phyloP scores from a whole-genome alignment of 2,113 vertebrate species.

The Carassius auratus region DNA sequence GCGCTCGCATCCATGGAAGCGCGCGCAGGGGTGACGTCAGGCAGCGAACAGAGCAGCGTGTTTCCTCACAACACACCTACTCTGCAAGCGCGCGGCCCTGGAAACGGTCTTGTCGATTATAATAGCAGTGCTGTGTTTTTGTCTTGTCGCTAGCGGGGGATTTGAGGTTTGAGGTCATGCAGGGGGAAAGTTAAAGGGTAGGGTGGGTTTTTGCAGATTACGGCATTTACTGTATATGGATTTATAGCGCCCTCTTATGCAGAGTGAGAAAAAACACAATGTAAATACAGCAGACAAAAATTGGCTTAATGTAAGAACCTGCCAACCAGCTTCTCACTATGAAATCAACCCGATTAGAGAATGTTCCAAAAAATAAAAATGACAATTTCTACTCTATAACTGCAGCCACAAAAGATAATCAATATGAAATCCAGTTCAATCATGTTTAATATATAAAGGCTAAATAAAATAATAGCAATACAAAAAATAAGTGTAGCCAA shows the following conservation, averaged over 20 bases:
- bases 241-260: conserved; percentile 73
- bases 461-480: too few species aligned
- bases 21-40: conserved; percentile 68
- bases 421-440: too few species aligned
- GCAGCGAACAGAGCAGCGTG: conserved; percentile 26
- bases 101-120: neutral
- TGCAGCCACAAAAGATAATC: neutral
- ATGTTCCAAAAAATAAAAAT: neutral
- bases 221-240: neutral
- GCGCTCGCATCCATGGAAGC: conserved; percentile 4
- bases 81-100: neutral
- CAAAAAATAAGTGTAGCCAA: too few species aligned
- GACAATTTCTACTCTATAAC: neutral
- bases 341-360: neutral
- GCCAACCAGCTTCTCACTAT: neutral
- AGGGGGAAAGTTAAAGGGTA: conserved; percentile 32
- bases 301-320: neutral
- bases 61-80: conserved; percentile 21
- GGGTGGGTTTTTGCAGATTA: conserved; percentile 34
- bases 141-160: neutral
- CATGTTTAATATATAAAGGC: too few species aligned
- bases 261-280: conserved; percentile 38
- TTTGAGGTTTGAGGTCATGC: conserved; percentile 15
- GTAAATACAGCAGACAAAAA: neutral
- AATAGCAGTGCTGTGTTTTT: neutral